Evolutionary conservation across 2,113 vertebrate genomes (phyloP).

Genomic region (Struthio camelus): DNA sequence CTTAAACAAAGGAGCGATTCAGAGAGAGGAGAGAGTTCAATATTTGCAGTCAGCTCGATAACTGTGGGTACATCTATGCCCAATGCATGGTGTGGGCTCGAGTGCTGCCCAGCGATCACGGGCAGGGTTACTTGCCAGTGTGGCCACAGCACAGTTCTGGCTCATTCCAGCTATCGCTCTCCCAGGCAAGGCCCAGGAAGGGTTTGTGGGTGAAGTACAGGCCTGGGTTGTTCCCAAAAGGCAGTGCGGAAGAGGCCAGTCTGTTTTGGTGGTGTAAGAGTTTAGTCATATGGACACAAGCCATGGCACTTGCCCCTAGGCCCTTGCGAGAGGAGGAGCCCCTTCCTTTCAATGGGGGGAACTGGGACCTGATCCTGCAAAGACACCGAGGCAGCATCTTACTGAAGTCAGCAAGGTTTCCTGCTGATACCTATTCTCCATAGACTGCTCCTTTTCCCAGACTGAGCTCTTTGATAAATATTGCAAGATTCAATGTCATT

Average conservation of each 20-base stretch:
- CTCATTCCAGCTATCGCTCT: too few relatives aligned
- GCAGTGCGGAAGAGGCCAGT: neutral
- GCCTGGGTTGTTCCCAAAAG: neutral
- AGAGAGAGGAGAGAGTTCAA: neutral
- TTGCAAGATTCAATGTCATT: neutral
- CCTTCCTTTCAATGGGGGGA: neutral
- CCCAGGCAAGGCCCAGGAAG: neutral
- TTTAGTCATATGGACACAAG: neutral
- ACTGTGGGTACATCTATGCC: neutral
- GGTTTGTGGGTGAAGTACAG: too few relatives aligned
- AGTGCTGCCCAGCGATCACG: rapidly evolving
- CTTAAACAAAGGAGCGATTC: neutral
- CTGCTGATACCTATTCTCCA: neutral
- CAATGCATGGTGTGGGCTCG: neutral
- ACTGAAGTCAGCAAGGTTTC: neutral
- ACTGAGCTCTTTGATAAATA: neutral
- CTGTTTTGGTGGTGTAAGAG: neutral
- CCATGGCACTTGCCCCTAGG: neutral
- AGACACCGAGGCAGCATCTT: neutral
- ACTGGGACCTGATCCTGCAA: neutral
- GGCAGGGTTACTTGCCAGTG: rapidly evolving
- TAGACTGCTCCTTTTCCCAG: neutral
- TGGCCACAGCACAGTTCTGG: neutral
- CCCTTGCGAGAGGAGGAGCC: rapidly evolving
- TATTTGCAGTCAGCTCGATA: rapidly evolving